A percentile compares a stretch with the other conserved stretches of the same genome.
Evolutionary conservation across 1,140 invertebrate species (phyloP).

Genomic region (Brachionus angularis): DNA sequence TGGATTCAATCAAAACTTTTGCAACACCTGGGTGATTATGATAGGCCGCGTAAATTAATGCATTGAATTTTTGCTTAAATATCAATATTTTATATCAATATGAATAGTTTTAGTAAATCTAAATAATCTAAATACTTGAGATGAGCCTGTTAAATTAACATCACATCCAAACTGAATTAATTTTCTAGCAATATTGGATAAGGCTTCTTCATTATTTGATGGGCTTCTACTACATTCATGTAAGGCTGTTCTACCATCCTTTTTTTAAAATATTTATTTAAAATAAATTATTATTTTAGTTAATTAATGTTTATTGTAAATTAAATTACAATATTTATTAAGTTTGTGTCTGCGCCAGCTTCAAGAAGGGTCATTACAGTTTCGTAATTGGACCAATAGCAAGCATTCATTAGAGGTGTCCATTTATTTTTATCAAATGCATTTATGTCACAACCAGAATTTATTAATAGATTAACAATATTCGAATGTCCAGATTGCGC

Average conservation of each 20-base stretch:
- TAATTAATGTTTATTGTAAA: not conserved
- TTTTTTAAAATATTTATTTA: not conserved
- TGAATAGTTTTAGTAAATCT: constrained; percentile 34
- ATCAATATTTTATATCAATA: not conserved
- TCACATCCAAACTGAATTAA: constrained; percentile 53
- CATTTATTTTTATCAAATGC: constrained; percentile 55
- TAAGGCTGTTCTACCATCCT: constrained; percentile 55
- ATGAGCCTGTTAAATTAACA: constrained; percentile 49
- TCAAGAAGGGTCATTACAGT: constrained; percentile 51
- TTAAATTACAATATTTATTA: constrained; percentile 53
- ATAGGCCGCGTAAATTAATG: constrained; percentile 57
- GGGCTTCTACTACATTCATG: constrained; percentile 53
- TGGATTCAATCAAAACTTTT: constrained; percentile 50
- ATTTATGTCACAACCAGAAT: constrained; percentile 54
- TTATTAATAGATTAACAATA: constrained; percentile 53
- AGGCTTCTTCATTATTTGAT: constrained; percentile 47
- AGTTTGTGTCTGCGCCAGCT: constrained; percentile 49
- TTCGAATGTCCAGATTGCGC: constrained; percentile 56
- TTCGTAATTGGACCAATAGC: constrained; percentile 54
- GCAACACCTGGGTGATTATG: constrained; percentile 57
- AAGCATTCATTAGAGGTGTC: constrained; percentile 57
- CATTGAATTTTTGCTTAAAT: constrained; percentile 26
- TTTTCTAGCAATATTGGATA: constrained; percentile 50
- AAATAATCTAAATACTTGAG: constrained; percentile 51
- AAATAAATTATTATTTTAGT: not conserved